Percentiles rank a stretch among this genome's conserved stretches.
Evolutionary conservation across 2,797 vertebrate species (phyloP).

Genomic region (Phyllotis vaccarum): DNA sequence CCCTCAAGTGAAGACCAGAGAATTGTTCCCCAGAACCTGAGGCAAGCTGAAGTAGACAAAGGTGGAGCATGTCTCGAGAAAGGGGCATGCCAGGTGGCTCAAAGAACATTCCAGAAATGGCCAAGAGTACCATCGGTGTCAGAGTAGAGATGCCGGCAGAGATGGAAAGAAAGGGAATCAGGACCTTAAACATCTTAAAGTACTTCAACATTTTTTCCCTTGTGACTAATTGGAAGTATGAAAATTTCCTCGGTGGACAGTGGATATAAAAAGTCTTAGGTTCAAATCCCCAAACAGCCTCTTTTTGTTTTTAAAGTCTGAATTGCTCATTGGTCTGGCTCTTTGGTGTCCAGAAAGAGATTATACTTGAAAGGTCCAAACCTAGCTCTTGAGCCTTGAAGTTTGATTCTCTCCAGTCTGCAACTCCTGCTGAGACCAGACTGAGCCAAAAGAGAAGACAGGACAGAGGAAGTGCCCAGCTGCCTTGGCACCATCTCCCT

Average conservation of each 20-base stretch:
- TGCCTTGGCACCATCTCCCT: rapidly evolving
- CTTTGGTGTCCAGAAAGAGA: background rate
- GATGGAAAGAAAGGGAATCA: background rate
- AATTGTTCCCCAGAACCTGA: background rate
- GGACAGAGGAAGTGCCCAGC: rapidly evolving
- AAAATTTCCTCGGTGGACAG: background rate
- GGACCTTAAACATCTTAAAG: background rate
- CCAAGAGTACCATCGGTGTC: background rate
- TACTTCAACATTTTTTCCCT: background rate
- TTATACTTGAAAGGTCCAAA: background rate
- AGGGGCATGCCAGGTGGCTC: background rate
- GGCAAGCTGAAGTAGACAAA: background rate
- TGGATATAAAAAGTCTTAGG: too few species aligned
- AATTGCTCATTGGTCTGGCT: background rate
- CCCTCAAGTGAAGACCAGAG: too few species aligned
- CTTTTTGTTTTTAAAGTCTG: background rate
- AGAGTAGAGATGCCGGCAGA: background rate
- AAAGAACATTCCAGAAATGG: background rate
- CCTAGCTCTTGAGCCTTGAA: background rate
- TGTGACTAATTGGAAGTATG: background rate
- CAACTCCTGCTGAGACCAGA: background rate
- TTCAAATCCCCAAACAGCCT: background rate
- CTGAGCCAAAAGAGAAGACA: background rate
- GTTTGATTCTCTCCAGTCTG: background rate
- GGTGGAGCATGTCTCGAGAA: background rate